Evolutionary conservation across 2,797 vertebrate species (phyloP).

Genomic region (Adelosebastes latens): DNA sequence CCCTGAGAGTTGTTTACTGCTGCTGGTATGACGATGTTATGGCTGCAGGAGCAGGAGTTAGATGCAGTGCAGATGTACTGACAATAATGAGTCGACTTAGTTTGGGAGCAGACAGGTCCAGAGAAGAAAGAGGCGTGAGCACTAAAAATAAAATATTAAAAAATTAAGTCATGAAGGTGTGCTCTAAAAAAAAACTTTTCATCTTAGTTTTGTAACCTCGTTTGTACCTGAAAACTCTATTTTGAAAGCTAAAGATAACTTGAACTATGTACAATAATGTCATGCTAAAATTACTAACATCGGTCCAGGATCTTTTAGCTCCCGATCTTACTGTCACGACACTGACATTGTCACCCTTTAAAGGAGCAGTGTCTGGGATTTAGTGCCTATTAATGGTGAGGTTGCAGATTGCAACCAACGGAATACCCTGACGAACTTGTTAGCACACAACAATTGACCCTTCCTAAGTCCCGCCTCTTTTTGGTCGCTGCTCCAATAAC

Average conservation of each 20-base stretch:
- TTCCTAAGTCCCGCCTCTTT: too few species aligned
- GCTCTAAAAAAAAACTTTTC: neutral
- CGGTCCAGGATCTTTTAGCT: neutral
- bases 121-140: neutral
- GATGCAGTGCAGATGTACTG: neutral
- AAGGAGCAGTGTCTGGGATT: neutral
- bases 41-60: neutral
- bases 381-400: neutral
- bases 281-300: neutral
- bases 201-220: neutral
- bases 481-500: too few species aligned
- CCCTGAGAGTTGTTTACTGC: slow-evolving; percentile 30
- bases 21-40: neutral
- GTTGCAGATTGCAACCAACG: neutral
- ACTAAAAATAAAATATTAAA: neutral
- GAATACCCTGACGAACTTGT: rapidly evolving
- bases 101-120: neutral
- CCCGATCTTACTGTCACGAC: neutral
- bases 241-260: neutral
- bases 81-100: neutral
- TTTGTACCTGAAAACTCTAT: neutral
- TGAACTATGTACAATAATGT: neutral
- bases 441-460: too few species aligned
- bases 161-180: neutral
- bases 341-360: neutral